phyloP scores from a whole-genome alignment of 2,888 invertebrate genomes.

The Nephrotoma flavescens region DNA sequence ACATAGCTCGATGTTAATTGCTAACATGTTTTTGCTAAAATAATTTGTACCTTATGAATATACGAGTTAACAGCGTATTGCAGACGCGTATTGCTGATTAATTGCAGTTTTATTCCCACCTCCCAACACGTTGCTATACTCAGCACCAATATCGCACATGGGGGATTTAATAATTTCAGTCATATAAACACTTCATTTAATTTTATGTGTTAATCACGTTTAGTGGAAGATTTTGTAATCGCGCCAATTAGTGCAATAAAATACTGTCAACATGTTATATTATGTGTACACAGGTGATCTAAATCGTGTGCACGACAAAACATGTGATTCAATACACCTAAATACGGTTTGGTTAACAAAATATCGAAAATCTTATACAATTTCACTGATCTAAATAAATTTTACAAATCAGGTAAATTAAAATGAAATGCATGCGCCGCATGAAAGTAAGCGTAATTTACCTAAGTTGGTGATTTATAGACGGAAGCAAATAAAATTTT shows the following conservation, averaged over 20 bases:
- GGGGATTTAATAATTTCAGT: too few species aligned
- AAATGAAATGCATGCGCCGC: neutral
- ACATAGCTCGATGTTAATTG: neutral
- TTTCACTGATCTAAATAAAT: too few species aligned
- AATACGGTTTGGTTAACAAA: neutral
- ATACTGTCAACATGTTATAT: too few species aligned
- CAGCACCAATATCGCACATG: neutral
- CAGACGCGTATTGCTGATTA: too few species aligned
- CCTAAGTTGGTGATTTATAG: neutral
- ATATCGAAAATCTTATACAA: neutral
- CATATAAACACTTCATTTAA: neutral
- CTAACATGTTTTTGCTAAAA: too few species aligned
- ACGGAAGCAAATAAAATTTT: neutral
- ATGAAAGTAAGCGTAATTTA: neutral
- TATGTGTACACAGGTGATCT: neutral
- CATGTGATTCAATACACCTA: neutral
- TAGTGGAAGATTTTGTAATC: neutral
- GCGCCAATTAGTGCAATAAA: too few species aligned
- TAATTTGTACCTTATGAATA: neutral
- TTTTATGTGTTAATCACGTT: neutral
- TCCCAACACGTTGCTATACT: neutral
- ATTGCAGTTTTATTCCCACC: neutral
- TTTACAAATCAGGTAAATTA: neutral
- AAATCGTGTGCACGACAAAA: neutral
- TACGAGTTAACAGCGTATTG: too few species aligned